Conservation (phyloP, 2,888 invertebrate species). For the Diaperis boleti region DNA sequence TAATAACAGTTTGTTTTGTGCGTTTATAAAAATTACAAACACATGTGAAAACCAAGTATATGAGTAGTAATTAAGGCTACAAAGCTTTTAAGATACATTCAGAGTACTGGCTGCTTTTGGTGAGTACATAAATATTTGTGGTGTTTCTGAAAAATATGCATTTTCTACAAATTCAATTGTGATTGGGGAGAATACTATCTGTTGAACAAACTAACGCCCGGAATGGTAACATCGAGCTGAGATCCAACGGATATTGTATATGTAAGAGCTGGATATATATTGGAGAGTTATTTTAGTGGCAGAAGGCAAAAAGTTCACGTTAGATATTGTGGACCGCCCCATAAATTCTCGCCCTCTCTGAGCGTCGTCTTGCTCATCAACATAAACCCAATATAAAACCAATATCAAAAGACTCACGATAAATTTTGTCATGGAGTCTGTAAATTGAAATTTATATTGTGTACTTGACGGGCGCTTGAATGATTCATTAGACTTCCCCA, state of each 20-base stretch:
- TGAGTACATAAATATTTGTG: no score
- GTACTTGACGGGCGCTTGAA: slow-evolving; percentile 54
- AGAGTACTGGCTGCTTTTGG: no score
- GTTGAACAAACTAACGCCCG: no score
- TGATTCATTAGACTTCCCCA: slow-evolving; percentile 56
- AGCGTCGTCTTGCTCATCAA: slow-evolving; percentile 52
- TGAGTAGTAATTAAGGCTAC: no score
- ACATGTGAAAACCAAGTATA: no score
- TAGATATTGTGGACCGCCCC: slow-evolving; percentile 42
- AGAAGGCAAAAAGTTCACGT: slow-evolving; percentile 38
- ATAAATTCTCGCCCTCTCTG: slow-evolving; percentile 49
- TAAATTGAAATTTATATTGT: slow-evolving; percentile 62
- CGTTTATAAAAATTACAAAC: no score
- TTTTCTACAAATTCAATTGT: background rate
- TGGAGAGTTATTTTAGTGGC: slow-evolving; percentile 44
- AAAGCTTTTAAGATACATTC: no score
- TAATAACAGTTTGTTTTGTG: no score
- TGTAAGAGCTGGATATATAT: slow-evolving; percentile 32
- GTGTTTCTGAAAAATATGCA: no score
- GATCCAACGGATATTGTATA: slow-evolving; percentile 34
- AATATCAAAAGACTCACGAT: slow-evolving; percentile 54
- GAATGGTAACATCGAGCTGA: background rate
- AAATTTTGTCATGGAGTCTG: slow-evolving; percentile 50
- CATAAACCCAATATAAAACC: slow-evolving; percentile 58
- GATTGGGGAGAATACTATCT: no score